Evolutionary conservation across 1,140 invertebrate species (phyloP).

Genomic region (Drosophila navojoa): DNA sequence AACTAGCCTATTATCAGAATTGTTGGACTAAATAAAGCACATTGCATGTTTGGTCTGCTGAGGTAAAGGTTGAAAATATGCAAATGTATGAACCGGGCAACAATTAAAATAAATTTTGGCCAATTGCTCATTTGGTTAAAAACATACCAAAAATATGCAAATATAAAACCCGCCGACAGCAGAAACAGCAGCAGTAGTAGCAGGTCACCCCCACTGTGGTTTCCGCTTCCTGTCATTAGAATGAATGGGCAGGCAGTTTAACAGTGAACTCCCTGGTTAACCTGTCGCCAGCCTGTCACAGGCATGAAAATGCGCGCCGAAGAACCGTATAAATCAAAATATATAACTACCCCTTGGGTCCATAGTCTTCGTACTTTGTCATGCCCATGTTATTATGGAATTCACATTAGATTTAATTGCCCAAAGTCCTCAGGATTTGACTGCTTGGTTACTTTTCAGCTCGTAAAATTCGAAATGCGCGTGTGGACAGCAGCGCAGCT

Average conservation of each 20-base stretch:
- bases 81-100: slow-evolving; percentile 51
- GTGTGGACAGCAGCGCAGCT: slow-evolving; percentile 25
- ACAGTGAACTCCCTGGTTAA: slow-evolving; percentile 31
- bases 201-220: slow-evolving; percentile 51
- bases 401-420: slow-evolving; percentile 80
- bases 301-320: slow-evolving; percentile 75
- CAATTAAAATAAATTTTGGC: slow-evolving; percentile 81
- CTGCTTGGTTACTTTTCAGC: slow-evolving; percentile 64
- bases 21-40: slow-evolving; percentile 1
- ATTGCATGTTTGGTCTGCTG: slow-evolving; percentile 46
- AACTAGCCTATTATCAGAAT: slow-evolving; percentile 62
- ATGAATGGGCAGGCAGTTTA: slow-evolving; percentile 40
- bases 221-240: slow-evolving; percentile 74
- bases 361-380: slow-evolving; percentile 57
- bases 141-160: slow-evolving; percentile 71
- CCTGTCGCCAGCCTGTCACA: slow-evolving; percentile 75
- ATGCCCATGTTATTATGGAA: slow-evolving; percentile 79
- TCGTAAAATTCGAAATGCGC: slow-evolving; percentile 53
- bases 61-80: slow-evolving; percentile 35
- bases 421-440: slow-evolving; percentile 34
- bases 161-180: slow-evolving; percentile 45
- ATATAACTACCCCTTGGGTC: slow-evolving; percentile 53
- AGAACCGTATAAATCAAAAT: slow-evolving; percentile 81
- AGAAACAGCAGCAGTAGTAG: too few relatives aligned
- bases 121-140: slow-evolving; percentile 79